Conservation (phyloP, 2,888 invertebrate genomes). For the Synergus umbraculus region DNA sequence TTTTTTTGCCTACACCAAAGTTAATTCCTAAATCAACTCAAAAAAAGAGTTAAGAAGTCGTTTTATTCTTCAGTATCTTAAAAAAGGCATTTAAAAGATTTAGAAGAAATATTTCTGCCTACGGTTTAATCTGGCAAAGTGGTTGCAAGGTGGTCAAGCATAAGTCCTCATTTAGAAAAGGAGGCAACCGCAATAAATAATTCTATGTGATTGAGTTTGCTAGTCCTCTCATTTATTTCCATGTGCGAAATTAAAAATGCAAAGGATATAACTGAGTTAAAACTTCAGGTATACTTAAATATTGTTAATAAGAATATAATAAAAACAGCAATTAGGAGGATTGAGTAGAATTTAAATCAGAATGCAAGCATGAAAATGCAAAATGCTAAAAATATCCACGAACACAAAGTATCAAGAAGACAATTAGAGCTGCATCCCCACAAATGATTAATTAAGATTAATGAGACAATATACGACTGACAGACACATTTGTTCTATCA, state of each 20-base stretch:
- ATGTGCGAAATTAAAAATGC: background rate
- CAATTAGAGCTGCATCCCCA: slow-evolving; percentile 10
- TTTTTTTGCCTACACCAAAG: background rate
- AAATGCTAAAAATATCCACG: background rate
- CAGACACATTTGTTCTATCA: slow-evolving; percentile 12
- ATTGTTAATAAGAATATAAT: background rate
- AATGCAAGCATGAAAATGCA: background rate
- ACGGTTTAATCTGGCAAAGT: background rate
- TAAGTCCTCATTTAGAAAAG: background rate
- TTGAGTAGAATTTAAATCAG: background rate
- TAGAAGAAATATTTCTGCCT: background rate
- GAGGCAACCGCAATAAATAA: background rate
- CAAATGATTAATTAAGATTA: slow-evolving; percentile 6
- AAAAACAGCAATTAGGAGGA: background rate
- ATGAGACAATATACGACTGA: slow-evolving; percentile 19
- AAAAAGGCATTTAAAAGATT: background rate
- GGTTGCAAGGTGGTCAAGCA: background rate
- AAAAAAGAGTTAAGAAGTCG: background rate
- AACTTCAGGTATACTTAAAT: background rate
- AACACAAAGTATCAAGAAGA: background rate
- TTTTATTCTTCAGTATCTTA: background rate
- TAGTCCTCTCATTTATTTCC: no score
- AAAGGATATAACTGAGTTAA: background rate
- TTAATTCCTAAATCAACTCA: background rate
- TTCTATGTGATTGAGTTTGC: background rate